A percentile compares a stretch with the other conserved stretches of the same genome.
Evolutionary conservation across 2,113 vertebrate genomes (phyloP).

Genomic region (Vireo altiloquus): DNA sequence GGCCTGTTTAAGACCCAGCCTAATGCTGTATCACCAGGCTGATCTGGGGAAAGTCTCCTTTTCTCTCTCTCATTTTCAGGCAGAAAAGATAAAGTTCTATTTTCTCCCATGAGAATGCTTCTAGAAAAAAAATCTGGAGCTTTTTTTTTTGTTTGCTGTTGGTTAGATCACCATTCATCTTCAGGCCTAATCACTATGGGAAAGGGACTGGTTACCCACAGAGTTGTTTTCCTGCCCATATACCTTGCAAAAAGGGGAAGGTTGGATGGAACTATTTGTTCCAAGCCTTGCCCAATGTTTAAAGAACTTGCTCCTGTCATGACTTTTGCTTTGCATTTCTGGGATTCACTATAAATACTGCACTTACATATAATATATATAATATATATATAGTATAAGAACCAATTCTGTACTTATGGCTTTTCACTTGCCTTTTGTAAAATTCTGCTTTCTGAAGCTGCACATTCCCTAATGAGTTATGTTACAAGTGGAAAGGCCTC

Average conservation of each 20-base stretch:
- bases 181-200: background rate
- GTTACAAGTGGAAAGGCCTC: background rate
- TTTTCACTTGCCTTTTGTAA: background rate
- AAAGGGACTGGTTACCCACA: background rate
- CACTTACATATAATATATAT: too few species aligned
- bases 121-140: background rate
- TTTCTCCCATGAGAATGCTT: background rate
- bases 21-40: background rate
- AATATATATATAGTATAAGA: too few species aligned
- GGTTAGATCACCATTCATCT: background rate
- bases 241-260: background rate
- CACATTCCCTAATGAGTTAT: background rate
- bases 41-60: background rate
- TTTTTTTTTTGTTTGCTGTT: background rate
- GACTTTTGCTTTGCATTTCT: background rate
- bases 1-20: background rate
- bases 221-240: background rate
- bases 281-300: background rate
- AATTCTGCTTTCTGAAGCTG: background rate
- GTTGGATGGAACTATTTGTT: background rate
- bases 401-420: background rate
- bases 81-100: background rate
- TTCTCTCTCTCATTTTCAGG: background rate
- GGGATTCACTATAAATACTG: background rate
- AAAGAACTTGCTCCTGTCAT: background rate